A percentile compares a stretch with the other conserved stretches of the same genome.
phyloP scores from a whole-genome alignment of 2,888 invertebrate species.

The Sturmia bella region DNA sequence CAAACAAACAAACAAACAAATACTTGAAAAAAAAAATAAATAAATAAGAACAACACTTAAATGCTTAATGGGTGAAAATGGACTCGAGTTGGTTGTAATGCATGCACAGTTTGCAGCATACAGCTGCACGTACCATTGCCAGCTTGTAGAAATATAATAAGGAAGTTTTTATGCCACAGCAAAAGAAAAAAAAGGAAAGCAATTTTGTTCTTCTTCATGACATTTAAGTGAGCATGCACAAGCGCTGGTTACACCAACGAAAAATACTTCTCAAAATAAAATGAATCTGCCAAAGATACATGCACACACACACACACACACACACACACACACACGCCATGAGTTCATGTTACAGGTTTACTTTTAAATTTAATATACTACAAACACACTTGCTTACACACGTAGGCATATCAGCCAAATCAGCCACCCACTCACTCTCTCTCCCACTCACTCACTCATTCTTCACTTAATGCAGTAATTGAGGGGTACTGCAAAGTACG shows the following conservation, averaged over 20 bases:
- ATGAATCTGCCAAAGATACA: constrained; percentile 30
- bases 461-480: constrained; percentile 39
- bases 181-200: constrained; percentile 18
- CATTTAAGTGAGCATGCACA: constrained; percentile 72
- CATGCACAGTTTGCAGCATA: constrained; percentile 45
- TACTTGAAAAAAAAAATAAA: constrained; percentile 44
- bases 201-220: constrained; percentile 39
- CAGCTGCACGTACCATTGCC: constrained; percentile 42
- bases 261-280: constrained; percentile 28
- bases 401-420: not conserved
- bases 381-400: constrained; percentile 7
- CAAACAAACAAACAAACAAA: not conserved
- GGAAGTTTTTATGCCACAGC: constrained; percentile 43
- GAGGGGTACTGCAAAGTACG: constrained; percentile 33
- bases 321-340: not conserved
- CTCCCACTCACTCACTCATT: not conserved
- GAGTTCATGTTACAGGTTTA: constrained; percentile 21
- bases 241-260: constrained; percentile 62
- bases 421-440: constrained; percentile 1
- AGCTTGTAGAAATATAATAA: constrained; percentile 45
- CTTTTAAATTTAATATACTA: constrained; percentile 44
- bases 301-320: no score
- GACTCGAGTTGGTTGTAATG: constrained; percentile 65
- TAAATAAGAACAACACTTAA: constrained; percentile 75
- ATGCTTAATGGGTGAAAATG: constrained; percentile 78